Evolutionary conservation across 1,140 invertebrate species (phyloP), one percentile per base, ranked within the genome.

Genomic region (Pseudomyrmex cubaensis): DNA sequence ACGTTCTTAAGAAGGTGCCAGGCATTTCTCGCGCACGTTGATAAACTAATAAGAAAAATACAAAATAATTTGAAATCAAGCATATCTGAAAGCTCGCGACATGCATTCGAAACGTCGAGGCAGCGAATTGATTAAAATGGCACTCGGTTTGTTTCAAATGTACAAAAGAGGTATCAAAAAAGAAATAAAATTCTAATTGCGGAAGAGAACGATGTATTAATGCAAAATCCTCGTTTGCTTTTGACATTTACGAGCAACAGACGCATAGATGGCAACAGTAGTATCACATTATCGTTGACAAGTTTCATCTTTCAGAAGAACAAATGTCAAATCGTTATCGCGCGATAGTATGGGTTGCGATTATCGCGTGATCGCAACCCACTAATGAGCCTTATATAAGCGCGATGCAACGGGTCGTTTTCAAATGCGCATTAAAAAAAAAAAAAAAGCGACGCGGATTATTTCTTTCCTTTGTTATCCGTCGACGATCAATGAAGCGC

Each of bases 321-420:
- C 35, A 35, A 35, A 35, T 35, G 35, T 35, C 35, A 35, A 35
- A 7, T 20, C 35, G 35, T 35, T 35, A 35, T 35, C 25, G 25
- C 25, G 25, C 25, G 3, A 25, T 1, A 25, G 20, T 20, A 2
- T 25, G 25, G 1, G 25, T 25, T 25, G 25, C 25, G 56, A 82
- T 70, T 20, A 35, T 66, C 70, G 44, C 54, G 73, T 57, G 64
- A 80, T 80, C 48, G 48, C 13, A 59, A 56, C 57, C n/a, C n/a
- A 59, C 20, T 85, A 83, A 88, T 88, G 67, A 64, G 25, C 13
- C 61, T 69, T 76, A 83, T 85, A 83, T 88, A 83, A 88, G 73
- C 86, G 72, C 61, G 25, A 59, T 76, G 72, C 72, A 85, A 70
- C 73, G 83, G 17, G 52, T 74, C 61, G 83, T 61, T 61, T 57